A percentile compares a stretch with the other conserved stretches of the same genome.
phyloP scores from a whole-genome alignment of 64 coral and sea anemone species.

The Platygyra sinensis region DNA sequence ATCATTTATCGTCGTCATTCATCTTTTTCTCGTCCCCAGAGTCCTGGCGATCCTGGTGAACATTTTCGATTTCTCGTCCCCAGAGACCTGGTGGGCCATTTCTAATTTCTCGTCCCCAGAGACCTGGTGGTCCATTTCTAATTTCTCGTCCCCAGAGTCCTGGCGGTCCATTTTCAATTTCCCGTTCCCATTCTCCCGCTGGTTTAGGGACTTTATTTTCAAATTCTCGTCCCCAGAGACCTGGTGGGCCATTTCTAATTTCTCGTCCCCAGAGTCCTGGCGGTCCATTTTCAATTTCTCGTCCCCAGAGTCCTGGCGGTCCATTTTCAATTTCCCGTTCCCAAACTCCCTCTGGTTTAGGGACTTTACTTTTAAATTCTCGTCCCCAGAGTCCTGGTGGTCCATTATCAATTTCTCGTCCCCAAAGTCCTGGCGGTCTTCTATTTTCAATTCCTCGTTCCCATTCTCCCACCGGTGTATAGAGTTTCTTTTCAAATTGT shows the following conservation, averaged over 20 bases:
- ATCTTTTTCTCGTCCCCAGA: neutral
- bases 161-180: neutral
- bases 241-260: neutral
- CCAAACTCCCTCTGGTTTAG: neutral
- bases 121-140: neutral
- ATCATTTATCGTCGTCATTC: neutral
- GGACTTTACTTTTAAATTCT: neutral
- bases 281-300: neutral
- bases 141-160: neutral
- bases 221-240: neutral
- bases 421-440: neutral
- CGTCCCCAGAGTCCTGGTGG: neutral
- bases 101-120: constrained; percentile 3
- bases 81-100: neutral
- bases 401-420: neutral
- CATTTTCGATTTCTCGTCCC: neutral
- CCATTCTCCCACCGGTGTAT: neutral
- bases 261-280: constrained; percentile 1
- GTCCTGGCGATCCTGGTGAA: neutral
- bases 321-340: neutral
- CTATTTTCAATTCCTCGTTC: neutral
- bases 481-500: neutral
- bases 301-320: neutral
- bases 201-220: neutral
- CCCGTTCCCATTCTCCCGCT: neutral